Evolutionary conservation across 2,888 invertebrate species (phyloP), one percentile per base, ranked within the genome.

Genomic region (Diaphora mendica): DNA sequence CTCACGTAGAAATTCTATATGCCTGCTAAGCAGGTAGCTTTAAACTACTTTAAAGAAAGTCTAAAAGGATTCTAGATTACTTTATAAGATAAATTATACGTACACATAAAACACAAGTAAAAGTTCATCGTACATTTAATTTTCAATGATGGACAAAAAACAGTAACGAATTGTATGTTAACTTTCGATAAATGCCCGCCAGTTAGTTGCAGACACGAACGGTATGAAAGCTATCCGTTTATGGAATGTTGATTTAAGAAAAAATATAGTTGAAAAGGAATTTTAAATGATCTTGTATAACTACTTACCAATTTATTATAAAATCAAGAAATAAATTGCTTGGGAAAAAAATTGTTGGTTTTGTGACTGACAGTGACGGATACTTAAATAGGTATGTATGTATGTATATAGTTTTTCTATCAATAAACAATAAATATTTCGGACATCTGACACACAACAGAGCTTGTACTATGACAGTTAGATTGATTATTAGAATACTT

Each of bases 161-260:
- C 68, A 64, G 64, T 59, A 71, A 42, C 66, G 66, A 62, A 39
- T 66, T 71, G 68, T 66, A 74, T 59, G 55, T 72, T 75, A 72
- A 82, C 78, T 83, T 81, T 82, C 78, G 67, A 76, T 79, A 80
- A 80, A 75, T 72, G 23, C 69, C 30, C 73, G 70, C 51, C 70
- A 33, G 42, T 77, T 79, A 73, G 44, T 69, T 51, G 59, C 71
- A 75, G 68, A 68, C 71, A 30, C 72, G 74, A 68, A 78, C 77
- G 73, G 81, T 77, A 82, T 84, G 81, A 90, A 90, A 91, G 88
- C 87, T 87, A 70, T 72, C 87, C 85, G 70, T 87, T 82, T 85
- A 89, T 70, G 88, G 90, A 82, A 90, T 82, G 87, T 86, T 87
- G 86, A 79, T 85, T 78, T 79, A 76, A 76, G 77, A 84, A 87